A percentile compares a stretch with the other conserved stretches of the same genome.
Evolutionary conservation across 2,888 invertebrate genomes (phyloP).

Genomic region (Peribatodes rhomboidaria): DNA sequence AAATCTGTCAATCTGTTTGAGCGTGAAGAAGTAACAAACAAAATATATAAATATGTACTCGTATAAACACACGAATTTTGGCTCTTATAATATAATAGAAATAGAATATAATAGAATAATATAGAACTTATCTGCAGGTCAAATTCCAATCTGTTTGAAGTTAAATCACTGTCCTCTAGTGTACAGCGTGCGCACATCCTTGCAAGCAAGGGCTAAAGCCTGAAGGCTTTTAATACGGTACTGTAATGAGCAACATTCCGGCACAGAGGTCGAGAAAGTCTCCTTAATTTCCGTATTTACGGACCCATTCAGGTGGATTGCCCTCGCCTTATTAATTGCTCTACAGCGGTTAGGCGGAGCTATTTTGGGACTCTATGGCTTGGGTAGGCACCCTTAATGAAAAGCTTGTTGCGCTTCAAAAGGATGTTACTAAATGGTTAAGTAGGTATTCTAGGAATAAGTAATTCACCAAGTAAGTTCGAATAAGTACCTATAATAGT

Average conservation of each 20-base stretch:
- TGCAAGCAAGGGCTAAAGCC: constrained; percentile 27
- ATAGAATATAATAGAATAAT: no score
- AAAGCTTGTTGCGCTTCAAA: constrained; percentile 26
- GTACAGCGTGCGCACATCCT: constrained; percentile 3
- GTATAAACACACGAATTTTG: no score
- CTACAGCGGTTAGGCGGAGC: constrained; percentile 64
- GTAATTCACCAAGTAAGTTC: not conserved
- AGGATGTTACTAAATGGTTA: constrained; percentile 26
- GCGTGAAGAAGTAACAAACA: no score
- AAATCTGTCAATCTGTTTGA: no score
- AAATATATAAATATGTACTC: no score
- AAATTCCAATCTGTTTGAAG: not conserved
- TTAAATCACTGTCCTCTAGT: constrained; percentile 16
- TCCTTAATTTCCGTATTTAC: constrained; percentile 81
- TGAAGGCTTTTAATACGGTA: constrained; percentile 81
- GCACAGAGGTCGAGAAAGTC: constrained; percentile 74
- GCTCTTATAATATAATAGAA: no score
- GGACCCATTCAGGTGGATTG: constrained; percentile 75
- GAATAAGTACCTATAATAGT: no score
- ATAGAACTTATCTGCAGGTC: not conserved
- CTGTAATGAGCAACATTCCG: constrained; percentile 72
- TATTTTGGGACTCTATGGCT: constrained; percentile 56
- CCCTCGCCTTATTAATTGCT: constrained; percentile 71
- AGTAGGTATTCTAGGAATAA: constrained; percentile 5
- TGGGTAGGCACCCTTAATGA: constrained; percentile 35